These are phyloP conservation scores for Selenia dentaria DNA, from an alignment of 2,888 invertebrate species.

Conservation along the genomic window DNA sequence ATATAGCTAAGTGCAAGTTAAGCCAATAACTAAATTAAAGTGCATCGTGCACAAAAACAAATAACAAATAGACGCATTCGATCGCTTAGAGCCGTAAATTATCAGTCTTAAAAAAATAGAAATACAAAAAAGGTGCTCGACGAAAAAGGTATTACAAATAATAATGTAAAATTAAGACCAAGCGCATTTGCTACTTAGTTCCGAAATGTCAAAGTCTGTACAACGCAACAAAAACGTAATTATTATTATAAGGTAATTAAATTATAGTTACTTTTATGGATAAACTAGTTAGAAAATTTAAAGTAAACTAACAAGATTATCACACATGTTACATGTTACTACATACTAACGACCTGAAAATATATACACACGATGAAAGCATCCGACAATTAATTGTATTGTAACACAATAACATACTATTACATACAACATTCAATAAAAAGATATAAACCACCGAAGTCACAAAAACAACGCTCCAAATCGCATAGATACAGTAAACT, in stretches of 20 bases:
- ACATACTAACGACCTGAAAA: neutral
- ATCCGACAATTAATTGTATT: too few relatives aligned
- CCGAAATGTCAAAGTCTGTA: neutral
- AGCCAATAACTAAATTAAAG: neutral
- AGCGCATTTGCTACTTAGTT: neutral
- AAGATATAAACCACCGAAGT: too few relatives aligned
- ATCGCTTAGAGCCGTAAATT: slow-evolving; percentile 20
- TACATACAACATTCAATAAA: too few relatives aligned
- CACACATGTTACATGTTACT: neutral
- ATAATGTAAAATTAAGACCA: neutral
- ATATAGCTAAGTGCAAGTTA: slow-evolving; percentile 1
- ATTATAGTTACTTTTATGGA: neutral
- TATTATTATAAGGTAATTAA: too few relatives aligned
- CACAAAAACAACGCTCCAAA: too few relatives aligned
- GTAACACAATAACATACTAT: too few relatives aligned
- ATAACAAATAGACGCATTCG: slow-evolving; percentile 8
- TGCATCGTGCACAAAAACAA: slow-evolving; percentile 7
- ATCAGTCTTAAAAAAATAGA: slow-evolving; percentile 22
- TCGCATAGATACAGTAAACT: too few relatives aligned
- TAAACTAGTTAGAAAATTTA: neutral
- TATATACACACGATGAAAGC: neutral
- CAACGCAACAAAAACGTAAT: neutral
- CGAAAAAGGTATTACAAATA: neutral
- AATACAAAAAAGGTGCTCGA: slow-evolving; percentile 6
- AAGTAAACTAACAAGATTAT: neutral